phyloP scores from a whole-genome alignment of 2,797 vertebrate genomes.

The Pelochelys cantorii region DNA sequence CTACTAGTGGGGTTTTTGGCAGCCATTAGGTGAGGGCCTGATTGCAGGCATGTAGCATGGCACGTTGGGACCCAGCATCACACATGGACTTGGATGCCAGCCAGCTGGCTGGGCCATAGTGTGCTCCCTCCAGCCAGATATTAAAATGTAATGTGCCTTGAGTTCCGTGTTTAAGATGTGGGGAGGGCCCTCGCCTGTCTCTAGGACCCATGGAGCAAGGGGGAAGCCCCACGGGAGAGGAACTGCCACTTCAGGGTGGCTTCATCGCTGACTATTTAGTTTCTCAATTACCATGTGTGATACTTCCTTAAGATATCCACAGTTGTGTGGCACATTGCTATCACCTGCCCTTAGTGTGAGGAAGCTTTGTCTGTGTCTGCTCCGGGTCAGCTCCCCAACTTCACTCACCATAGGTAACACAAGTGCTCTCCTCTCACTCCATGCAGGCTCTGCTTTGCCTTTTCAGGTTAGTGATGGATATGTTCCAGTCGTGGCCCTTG shows the following conservation, averaged over 20 bases:
- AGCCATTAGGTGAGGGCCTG: neutral
- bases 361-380: neutral
- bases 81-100: too few species aligned
- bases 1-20: neutral
- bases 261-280: neutral
- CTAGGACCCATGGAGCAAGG: neutral
- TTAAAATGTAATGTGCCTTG: neutral
- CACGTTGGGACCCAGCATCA: too few species aligned
- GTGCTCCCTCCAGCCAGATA: neutral
- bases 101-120: neutral
- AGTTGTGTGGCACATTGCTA: neutral
- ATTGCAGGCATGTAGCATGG: too few species aligned
- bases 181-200: neutral
- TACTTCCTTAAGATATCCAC: neutral
- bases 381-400: neutral
- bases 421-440: neutral
- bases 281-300: neutral
- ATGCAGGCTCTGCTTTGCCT: neutral
- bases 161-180: neutral
- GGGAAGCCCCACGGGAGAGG: neutral
- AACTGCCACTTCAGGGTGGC: neutral
- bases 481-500: neutral
- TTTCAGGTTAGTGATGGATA: neutral
- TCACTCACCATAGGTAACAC: neutral
- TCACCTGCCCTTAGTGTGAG: neutral